Evolutionary conservation across 1,140 invertebrate genomes (phyloP).

Genomic region (Macrotrachela quadricornifera): DNA sequence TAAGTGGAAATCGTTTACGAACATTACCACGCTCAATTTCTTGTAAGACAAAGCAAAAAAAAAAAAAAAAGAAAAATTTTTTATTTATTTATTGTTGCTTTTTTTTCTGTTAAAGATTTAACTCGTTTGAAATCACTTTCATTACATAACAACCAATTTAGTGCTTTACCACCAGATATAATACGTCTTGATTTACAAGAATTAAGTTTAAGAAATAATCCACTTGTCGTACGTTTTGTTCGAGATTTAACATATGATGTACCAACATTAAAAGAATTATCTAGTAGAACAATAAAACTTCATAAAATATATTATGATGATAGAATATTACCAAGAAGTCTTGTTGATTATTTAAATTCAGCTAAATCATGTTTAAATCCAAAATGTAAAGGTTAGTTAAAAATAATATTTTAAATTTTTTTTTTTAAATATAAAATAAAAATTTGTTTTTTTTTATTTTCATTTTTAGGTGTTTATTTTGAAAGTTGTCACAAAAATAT

Average conservation of each 20-base stretch:
- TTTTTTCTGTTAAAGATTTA: too few relatives aligned
- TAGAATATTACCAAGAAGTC: slow-evolving; percentile 46
- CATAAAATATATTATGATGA: slow-evolving; percentile 44
- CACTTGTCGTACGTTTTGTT: slow-evolving; percentile 77
- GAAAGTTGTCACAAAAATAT: slow-evolving; percentile 83
- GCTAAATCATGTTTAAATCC: slow-evolving; percentile 82
- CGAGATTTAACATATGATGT: slow-evolving; percentile 68
- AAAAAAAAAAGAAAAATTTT: too few relatives aligned
- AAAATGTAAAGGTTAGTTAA: slow-evolving; percentile 59
- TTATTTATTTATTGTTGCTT: too few relatives aligned
- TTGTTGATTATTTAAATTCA: slow-evolving; percentile 55
- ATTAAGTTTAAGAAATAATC: slow-evolving; percentile 82
- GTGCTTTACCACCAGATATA: slow-evolving; percentile 74
- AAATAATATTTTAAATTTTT: neutral
- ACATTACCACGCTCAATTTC: slow-evolving; percentile 63
- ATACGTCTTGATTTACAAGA: slow-evolving; percentile 45
- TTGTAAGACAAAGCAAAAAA: too few relatives aligned
- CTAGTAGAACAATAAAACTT: slow-evolving; percentile 60
- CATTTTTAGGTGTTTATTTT: slow-evolving; percentile 73
- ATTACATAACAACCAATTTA: slow-evolving; percentile 73
- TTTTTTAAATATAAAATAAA: slow-evolving; percentile 8
- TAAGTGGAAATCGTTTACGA: slow-evolving; percentile 73
- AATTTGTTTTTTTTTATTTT: neutral
- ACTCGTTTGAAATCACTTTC: slow-evolving; percentile 49
- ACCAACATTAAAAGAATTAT: slow-evolving; percentile 61